A percentile compares a stretch with the other conserved stretches of the same genome.
Evolutionary conservation across 1,140 invertebrate species (phyloP).

Genomic region (Aricia agestis): DNA sequence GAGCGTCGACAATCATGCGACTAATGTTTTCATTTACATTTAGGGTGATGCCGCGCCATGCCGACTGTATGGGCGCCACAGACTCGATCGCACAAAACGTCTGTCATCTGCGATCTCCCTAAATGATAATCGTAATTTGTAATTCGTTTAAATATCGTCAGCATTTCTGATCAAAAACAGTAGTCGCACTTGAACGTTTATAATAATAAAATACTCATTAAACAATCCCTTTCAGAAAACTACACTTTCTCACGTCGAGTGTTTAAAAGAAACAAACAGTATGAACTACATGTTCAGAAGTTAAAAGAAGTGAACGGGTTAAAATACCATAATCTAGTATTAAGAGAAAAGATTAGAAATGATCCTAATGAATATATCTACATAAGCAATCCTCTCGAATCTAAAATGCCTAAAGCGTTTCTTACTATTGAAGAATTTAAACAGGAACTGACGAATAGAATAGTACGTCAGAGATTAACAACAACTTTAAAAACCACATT

Average conservation of each 20-base stretch:
- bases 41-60: no score
- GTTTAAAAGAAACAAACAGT: constrained; percentile 27
- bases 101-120: no score
- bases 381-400: constrained; percentile 62
- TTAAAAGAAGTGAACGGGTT: constrained; percentile 60
- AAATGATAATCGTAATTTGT: no score
- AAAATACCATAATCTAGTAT: constrained; percentile 52
- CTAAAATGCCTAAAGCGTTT: constrained; percentile 51
- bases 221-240: constrained; percentile 24
- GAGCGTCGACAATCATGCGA: no score
- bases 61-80: no score
- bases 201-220: background rate
- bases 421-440: constrained; percentile 55
- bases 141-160: no score
- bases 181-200: no score
- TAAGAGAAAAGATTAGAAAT: constrained; percentile 30
- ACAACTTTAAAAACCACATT: background rate
- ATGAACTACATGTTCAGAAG: constrained; percentile 50
- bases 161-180: no score
- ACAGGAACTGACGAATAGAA: constrained; percentile 37
- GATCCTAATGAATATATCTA: constrained; percentile 45
- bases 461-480: constrained; percentile 12
- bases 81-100: no score
- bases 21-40: no score
- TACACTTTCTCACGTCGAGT: constrained; percentile 26